These are phyloP conservation scores for Nycticebus coucang DNA, from an alignment of 2,113 vertebrate genomes.

Conservation along the genomic window DNA sequence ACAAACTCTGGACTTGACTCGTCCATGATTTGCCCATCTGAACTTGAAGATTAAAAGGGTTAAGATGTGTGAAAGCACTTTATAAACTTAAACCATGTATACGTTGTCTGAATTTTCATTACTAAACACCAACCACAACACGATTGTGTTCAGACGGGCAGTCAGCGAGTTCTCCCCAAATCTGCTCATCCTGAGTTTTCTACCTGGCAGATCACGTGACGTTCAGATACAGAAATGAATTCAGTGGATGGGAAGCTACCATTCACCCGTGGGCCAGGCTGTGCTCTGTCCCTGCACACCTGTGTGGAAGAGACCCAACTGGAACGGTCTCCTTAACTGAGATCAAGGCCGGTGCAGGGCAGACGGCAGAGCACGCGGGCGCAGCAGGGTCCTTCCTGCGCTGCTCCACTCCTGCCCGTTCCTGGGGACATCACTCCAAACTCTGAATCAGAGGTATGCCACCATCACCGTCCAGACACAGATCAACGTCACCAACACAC, in stretches of 20 bases:
- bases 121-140: background rate
- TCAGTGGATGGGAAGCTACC: background rate
- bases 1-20: background rate
- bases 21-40: background rate
- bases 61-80: background rate
- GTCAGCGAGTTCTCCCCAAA: background rate
- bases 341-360: background rate
- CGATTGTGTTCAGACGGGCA: background rate
- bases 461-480: accelerated
- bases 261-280: background rate
- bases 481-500: background rate
- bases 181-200: background rate
- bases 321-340: background rate
- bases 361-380: no score
- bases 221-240: slow-evolving; percentile 48
- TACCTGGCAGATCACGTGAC: background rate
- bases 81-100: background rate
- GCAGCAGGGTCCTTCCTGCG: background rate
- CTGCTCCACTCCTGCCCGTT: background rate
- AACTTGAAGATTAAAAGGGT: background rate
- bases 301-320: background rate
- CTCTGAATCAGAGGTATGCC: background rate
- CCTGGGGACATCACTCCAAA: background rate
- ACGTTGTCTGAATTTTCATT: background rate
- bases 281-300: slow-evolving; percentile 2